phyloP scores from a whole-genome alignment of 2,113 vertebrate species.

The Phaetusa simplex region DNA sequence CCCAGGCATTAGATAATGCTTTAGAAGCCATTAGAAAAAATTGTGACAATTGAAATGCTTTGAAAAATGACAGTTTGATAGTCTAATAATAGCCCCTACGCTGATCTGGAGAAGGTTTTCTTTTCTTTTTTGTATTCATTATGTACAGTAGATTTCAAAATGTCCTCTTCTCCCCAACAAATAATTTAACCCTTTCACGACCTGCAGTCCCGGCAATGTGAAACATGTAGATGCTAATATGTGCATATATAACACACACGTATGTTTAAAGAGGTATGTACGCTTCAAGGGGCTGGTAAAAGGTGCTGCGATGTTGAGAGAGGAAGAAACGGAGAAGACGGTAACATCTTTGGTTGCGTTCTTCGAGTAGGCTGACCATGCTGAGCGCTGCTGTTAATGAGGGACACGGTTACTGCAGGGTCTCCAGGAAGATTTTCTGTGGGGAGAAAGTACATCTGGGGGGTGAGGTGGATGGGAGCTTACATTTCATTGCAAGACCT shows the following conservation, averaged over 20 bases:
- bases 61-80: slow-evolving; percentile 69
- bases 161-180: slow-evolving; percentile 4
- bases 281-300: neutral
- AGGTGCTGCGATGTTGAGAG: neutral
- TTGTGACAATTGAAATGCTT: slow-evolving; percentile 61
- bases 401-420: neutral
- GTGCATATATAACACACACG: accelerated
- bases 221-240: neutral
- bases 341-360: neutral
- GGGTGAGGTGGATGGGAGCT: neutral
- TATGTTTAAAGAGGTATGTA: accelerated
- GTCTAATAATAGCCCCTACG: slow-evolving; percentile 68
- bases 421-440: neutral
- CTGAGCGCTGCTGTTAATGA: neutral
- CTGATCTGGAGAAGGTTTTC: slow-evolving; percentile 51
- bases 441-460: neutral
- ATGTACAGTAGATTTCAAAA: slow-evolving; percentile 22
- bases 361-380: neutral
- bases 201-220: neutral
- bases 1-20: slow-evolving; percentile 69
- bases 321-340: neutral
- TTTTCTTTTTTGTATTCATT: slow-evolving; percentile 56
- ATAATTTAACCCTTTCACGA: neutral
- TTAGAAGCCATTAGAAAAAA: slow-evolving; percentile 63
- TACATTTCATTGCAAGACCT: slow-evolving; percentile 22